phyloP scores from a whole-genome alignment of 2,797 vertebrate species.

The Karalla daura region DNA sequence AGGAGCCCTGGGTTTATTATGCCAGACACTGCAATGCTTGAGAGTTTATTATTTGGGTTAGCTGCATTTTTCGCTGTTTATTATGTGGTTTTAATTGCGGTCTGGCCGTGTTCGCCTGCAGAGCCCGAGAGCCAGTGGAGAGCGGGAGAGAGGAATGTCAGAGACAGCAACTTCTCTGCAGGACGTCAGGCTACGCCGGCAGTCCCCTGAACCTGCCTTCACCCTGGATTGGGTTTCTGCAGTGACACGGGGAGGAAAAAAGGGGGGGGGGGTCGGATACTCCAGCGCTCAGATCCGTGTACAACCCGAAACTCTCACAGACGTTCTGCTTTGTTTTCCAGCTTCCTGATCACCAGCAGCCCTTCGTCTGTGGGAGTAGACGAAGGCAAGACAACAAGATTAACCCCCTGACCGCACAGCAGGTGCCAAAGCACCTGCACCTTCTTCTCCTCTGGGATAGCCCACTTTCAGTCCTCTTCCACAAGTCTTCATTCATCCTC shows the following conservation, averaged over 20 bases:
- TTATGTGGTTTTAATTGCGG: conserved; percentile 71
- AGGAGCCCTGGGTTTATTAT: conserved; percentile 46
- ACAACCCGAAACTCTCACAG: conserved; percentile 1
- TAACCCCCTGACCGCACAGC: conserved; percentile 49
- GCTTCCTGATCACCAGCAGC: conserved; percentile 31
- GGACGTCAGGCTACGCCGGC: conserved; percentile 34
- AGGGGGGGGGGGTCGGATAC: not conserved
- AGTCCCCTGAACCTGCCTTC: conserved; percentile 60
- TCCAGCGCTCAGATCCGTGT: conserved; percentile 7
- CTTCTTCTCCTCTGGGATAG: not conserved
- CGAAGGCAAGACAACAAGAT: conserved; percentile 13
- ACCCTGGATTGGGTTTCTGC: conserved; percentile 69
- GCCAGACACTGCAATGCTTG: conserved; percentile 26
- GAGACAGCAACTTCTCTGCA: conserved; percentile 64
- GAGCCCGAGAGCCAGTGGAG: conserved; percentile 43
- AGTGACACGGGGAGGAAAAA: conserved; percentile 30
- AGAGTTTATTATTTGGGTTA: conserved; percentile 68
- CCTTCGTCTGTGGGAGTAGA: conserved; percentile 30
- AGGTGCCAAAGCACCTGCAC: conserved; percentile 71
- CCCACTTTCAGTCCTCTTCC: conserved; percentile 14
- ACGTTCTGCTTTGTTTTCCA: conserved; percentile 60
- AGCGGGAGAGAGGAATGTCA: conserved; percentile 66
- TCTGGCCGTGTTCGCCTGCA: conserved; percentile 32
- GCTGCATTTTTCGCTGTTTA: conserved; percentile 68
- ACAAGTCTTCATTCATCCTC: conserved; percentile 31